Evolutionary conservation across 37 sponge, comb jelly and placozoan species (phyloP), one percentile per base, ranked within the genome.

Genomic region (Chondrilla cf. caribensis): DNA sequence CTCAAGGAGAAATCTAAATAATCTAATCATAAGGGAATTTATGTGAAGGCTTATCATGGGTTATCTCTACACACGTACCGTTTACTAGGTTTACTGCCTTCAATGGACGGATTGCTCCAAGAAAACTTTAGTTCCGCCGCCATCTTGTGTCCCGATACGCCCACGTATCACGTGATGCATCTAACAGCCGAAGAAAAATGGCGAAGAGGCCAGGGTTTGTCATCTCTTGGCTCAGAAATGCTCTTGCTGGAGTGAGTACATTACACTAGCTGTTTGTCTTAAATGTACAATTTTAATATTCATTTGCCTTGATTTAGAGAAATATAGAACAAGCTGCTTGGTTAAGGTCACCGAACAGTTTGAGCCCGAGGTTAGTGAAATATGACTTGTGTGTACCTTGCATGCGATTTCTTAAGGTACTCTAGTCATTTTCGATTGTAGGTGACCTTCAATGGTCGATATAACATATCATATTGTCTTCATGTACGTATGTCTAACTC

Each of bases 191-290:
- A 38, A 14, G 18, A n/a, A 73, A 73, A 26, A 68, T 80, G 70
- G 83, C 89, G 40, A 84, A 82, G 36, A 71, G 79, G 26, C 89
- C 93, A 3, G 89, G 89, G 32, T 79, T 67, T 32, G 24, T 92
- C 2, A 51, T 88, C 44, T 59, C 79, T 41, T 92, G 82, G 86
- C 70, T 88, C 33, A 82, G 93, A 54, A 62, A 88, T 43, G 0
- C 86, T 36, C 81, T 92, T 24, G 28, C 78, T 17, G 93, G 93
- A 68, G 93, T 92, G 75, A 68, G 92, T 75, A 2, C n/a, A 2
- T 8, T 39, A 43, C 11, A 37, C 11, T 73, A 19, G 19, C 31
- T 33, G 14, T 38, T 37, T 5, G 3, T 19, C 40, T 40, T 18
- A 40, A 36, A 4, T 42, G 14, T 21, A 40, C 24, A 17, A 43